Base-by-base conservation (phyloP, 2,113 vertebrate species). In the Chitala chitala region DNA sequence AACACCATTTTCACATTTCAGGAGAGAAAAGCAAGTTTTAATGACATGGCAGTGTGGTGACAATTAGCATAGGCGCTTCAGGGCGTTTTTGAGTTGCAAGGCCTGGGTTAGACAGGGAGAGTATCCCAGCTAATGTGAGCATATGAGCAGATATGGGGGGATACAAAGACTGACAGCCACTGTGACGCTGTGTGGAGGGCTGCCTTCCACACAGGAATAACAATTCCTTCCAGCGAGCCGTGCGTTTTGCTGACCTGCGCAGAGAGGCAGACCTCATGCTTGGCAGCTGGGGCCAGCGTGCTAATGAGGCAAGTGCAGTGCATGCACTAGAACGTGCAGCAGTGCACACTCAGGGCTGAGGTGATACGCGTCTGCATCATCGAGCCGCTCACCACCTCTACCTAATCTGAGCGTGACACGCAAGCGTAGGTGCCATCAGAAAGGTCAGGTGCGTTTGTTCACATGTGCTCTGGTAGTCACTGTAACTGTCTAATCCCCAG, bases 21-120 rank as follows among this genome's bases (percentile, higher is more conserved):
- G n/a, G n/a, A n/a, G n/a, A n/a, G n/a, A n/a, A n/a, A n/a, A n/a
- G n/a, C n/a, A n/a, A n/a, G 48, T 8, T 9, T 2, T 3, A 20
- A 15, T 51, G 12, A 51, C 48, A 51, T 51, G 48, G 48, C 20
- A 1, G 48, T 51, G 48, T 51, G 48, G 2, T 51, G 7, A 51
- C 7, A 29, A 69, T 74, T 79, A 72, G 71, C 71, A 74, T 78
- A 76, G 71, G 46, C 6, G 36, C 59, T 50, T 66, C 46, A 33
- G 63, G 46, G 36, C 46, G 65, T 17, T 31, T 1, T 69, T 24
- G 20, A n/a, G 36, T 82, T 74, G 78, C 65, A 71, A 78, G 76
- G 53, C 51, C 53, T 3, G 33, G 24, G 65, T 72, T 51, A 36
- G 6, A 38, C 13, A 20, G 40, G 8, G 65, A 46, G 6, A 13